Conservation (phyloP, 2,113 vertebrate genomes). For the Melanotaenia duboulayi region DNA sequence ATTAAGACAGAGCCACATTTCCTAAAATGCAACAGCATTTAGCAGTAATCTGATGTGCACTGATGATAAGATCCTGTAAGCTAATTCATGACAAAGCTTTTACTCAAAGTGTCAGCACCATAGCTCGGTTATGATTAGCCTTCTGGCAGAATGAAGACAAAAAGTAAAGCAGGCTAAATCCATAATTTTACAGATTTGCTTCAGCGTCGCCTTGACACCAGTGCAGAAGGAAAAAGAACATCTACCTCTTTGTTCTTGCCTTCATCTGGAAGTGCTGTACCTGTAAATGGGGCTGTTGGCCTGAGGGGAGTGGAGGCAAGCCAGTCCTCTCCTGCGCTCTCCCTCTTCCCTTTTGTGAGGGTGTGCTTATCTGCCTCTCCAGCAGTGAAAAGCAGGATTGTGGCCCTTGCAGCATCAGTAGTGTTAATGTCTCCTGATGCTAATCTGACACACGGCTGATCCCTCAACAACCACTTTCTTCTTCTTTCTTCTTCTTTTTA, state of each 20-base stretch:
- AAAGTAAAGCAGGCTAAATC: constrained; percentile 61
- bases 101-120: constrained; percentile 57
- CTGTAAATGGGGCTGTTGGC: constrained; percentile 76
- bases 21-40: constrained; percentile 17
- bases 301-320: constrained; percentile 74
- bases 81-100: constrained; percentile 46
- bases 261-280: constrained; percentile 77
- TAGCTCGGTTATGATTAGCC: constrained; percentile 43
- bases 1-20: constrained; percentile 36
- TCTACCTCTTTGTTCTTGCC: constrained; percentile 73
- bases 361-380: constrained; percentile 80
- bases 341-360: constrained; percentile 74
- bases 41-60: constrained; percentile 38
- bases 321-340: constrained; percentile 67
- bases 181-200: constrained; percentile 67
- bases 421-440: constrained; percentile 84
- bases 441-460: constrained; percentile 83
- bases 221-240: constrained; percentile 66
- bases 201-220: constrained; percentile 56
- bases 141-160: constrained; percentile 48
- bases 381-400: constrained; percentile 80
- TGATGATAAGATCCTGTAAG: constrained; percentile 44
- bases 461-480: constrained; percentile 75
- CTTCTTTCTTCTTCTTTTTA: constrained; percentile 17
- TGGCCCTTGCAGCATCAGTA: constrained; percentile 73